Evolutionary conservation across 1,140 invertebrate species (phyloP), one percentile per base, ranked within the genome.

Genomic region (Monomorium pharaonis): DNA sequence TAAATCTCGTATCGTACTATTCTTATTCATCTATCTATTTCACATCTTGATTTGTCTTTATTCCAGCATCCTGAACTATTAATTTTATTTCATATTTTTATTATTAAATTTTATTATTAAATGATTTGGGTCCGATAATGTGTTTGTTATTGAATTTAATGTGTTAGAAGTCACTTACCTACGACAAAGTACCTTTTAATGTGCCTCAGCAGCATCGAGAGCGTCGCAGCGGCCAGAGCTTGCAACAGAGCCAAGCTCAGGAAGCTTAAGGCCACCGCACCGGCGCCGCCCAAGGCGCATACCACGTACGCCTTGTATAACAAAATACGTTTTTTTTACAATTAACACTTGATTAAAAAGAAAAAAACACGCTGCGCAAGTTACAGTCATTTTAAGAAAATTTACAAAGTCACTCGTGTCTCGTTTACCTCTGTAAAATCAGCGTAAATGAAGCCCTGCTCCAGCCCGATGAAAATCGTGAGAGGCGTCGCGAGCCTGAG

Each of bases 361-460:
- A 83, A 58, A 0, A 33, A 83, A 33, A 81, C n/a, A 56, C 14
- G 14, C 16, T 10, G 3, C 9, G 2, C 27, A 24, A 21, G n/a
- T n/a, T 37, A 62, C 42, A 58, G 27, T 4, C 21, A n/a, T 9
- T 75, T 63, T 76, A 51, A 75, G 7, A 1, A 72, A 47, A 63
- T 84, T 37, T 62, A 7, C 2, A 37, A 2, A 30, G 2, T 21
- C 33, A 10, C 10, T 44, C 4, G 5, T n/a, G 33, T 42, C 21
- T 75, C 37, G 5, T 86, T 92, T 90, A 97, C 97, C 95, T 97
- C 97, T 84, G 96, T 96, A 92, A 97, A 97, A 89, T 97, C 97
- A 6, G 97, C 96, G 89, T 96, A 97, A 92, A 97, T 97, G 91
- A 97, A 97, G 85, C 96, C 97, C 92, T 97, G 97, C 92, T 97